Conservation (phyloP, 2,113 vertebrate genomes). For the Cyprinodon tularosa region DNA sequence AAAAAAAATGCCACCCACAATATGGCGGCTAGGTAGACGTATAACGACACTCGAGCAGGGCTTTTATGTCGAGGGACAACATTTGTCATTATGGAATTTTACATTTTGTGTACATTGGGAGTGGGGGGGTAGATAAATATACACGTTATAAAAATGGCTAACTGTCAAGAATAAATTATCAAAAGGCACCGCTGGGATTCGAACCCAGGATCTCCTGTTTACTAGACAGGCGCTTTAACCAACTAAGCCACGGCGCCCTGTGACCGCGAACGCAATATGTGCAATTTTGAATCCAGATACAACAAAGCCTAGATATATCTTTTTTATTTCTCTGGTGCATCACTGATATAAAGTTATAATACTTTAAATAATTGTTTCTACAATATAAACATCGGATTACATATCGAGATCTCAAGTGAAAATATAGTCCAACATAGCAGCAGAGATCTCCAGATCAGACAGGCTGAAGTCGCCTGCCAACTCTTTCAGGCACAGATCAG, state of each 20-base stretch:
- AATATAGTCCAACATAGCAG: slow-evolving; percentile 65
- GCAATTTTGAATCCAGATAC: too few species aligned
- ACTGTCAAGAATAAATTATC: too few species aligned
- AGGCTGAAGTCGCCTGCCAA: slow-evolving; percentile 39
- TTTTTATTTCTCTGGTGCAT: neutral
- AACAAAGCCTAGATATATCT: too few species aligned
- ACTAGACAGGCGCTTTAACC: slow-evolving; percentile 80
- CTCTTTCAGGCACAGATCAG: slow-evolving; percentile 47
- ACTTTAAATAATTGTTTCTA: neutral
- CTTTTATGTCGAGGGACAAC: neutral
- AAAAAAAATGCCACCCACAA: neutral
- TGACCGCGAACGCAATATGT: neutral
- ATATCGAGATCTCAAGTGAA: slow-evolving; percentile 21
- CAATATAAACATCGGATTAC: too few species aligned
- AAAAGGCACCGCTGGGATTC: slow-evolving; percentile 79
- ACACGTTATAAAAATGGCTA: too few species aligned
- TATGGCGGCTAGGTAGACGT: neutral
- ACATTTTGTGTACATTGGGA: neutral
- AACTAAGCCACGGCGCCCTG: slow-evolving; percentile 78
- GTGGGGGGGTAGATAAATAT: too few species aligned
- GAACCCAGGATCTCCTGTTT: slow-evolving; percentile 81
- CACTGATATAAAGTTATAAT: too few species aligned
- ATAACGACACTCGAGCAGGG: neutral
- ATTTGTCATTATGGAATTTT: neutral
- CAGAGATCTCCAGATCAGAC: slow-evolving; percentile 60